A percentile compares a stretch with the other conserved stretches of the same genome.
phyloP scores from a whole-genome alignment of 2,797 vertebrate species.

The Siniperca obscura region DNA sequence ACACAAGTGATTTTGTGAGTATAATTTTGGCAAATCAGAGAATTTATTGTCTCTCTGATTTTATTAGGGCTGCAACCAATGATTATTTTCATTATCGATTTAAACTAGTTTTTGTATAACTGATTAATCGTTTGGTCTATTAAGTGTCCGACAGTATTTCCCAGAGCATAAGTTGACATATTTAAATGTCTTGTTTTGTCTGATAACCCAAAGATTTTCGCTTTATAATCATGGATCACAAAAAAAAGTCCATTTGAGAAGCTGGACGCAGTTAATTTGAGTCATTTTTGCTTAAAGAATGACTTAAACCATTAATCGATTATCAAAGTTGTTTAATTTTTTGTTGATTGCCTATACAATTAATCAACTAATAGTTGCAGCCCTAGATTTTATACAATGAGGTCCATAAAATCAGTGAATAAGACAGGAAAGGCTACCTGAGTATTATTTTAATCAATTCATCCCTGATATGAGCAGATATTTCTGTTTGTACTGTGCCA shows the following conservation, averaged over 20 bases:
- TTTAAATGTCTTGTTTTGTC: not conserved
- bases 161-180: not conserved
- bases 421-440: not conserved
- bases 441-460: not conserved
- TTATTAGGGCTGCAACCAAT: not conserved
- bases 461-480: constrained; percentile 9
- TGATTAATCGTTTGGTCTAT: not conserved
- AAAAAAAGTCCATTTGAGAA: not conserved
- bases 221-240: no score
- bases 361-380: not conserved
- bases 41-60: constrained; percentile 12
- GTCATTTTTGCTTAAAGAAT: not conserved
- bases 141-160: not conserved
- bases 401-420: not conserved
- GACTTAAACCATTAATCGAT: not conserved
- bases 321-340: not conserved
- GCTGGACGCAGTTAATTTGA: not conserved
- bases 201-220: constrained; percentile 24
- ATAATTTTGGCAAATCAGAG: constrained; percentile 2
- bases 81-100: constrained; percentile 10
- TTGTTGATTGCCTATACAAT: not conserved
- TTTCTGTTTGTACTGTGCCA: constrained; percentile 17
- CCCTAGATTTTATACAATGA: constrained; percentile 17
- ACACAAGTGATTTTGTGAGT: not conserved
- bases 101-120: not conserved